Percentiles rank a stretch among this genome's conserved stretches.
These are phyloP conservation scores for Silurus aristotelis DNA, from an alignment of 2,797 vertebrate genomes.

Conservation along the genomic window DNA sequence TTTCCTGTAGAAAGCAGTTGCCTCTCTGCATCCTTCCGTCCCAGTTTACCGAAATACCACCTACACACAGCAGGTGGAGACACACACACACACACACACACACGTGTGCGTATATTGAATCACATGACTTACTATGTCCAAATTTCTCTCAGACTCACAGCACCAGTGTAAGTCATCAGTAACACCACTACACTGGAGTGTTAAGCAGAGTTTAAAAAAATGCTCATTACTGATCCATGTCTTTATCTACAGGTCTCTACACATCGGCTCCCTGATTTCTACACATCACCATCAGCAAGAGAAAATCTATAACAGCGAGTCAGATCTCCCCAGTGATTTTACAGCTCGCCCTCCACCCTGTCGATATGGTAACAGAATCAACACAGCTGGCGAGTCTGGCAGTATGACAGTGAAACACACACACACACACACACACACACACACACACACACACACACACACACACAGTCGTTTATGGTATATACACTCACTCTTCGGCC, in stretches of 20 bases:
- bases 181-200: not conserved
- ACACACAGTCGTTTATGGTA: not conserved
- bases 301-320: not conserved
- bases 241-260: too few species aligned
- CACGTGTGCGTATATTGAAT: not conserved
- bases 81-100: not conserved
- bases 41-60: constrained; percentile 98
- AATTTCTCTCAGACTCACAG: too few species aligned
- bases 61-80: constrained; percentile 64
- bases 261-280: too few species aligned
- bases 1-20: constrained; percentile 92
- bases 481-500: constrained; percentile 89
- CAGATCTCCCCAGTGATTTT: constrained; percentile 28
- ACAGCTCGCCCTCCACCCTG: constrained; percentile 38
- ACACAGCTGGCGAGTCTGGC: constrained; percentile 29
- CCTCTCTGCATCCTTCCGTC: constrained; percentile 94
- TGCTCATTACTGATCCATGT: not conserved
- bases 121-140: too few species aligned
- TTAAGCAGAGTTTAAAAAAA: not conserved
- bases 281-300: too few species aligned
- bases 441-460: constrained; percentile 1
- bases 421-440: constrained; percentile 1
- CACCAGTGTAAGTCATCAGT: too few species aligned
- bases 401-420: constrained; percentile 12
- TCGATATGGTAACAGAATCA: constrained; percentile 21